Conservation (phyloP, 2,797 vertebrate species). For the Anabacerthia variegaticeps region DNA sequence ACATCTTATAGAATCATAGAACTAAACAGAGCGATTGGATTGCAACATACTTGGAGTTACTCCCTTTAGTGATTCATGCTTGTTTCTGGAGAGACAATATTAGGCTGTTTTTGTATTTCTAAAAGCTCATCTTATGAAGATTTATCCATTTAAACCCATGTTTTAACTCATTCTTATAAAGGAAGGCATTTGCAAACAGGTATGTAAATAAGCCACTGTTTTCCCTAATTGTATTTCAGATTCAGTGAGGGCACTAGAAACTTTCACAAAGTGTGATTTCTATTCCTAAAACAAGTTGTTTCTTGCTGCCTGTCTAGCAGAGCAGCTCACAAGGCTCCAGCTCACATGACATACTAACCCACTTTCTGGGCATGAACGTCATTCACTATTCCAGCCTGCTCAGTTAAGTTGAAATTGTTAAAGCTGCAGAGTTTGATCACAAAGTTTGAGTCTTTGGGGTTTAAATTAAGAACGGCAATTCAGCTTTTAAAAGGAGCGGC, state of each 20-base stretch:
- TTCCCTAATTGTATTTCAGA: background rate
- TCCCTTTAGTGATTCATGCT: background rate
- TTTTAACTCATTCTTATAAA: background rate
- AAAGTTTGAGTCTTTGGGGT: background rate
- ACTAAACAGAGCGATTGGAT: background rate
- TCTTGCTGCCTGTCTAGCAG: background rate
- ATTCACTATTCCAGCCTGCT: background rate
- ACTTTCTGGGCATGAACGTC: background rate
- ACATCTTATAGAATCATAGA: background rate
- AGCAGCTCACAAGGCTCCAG: constrained; percentile 1
- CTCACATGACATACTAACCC: constrained; percentile 60
- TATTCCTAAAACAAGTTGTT: background rate
- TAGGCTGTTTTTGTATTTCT: background rate
- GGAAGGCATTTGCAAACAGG: background rate
- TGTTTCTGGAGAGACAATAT: background rate
- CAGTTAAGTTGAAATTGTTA: background rate
- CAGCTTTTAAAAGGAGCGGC: background rate
- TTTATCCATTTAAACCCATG: background rate
- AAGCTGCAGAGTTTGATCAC: background rate
- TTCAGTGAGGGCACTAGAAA: background rate
- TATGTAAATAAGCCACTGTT: background rate
- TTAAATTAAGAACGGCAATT: background rate
- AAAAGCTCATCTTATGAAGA: background rate
- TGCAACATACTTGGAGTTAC: background rate
- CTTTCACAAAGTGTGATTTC: background rate